Evolutionary conservation across 1,140 invertebrate genomes (phyloP).

Genomic region (Nymphalis io): DNA sequence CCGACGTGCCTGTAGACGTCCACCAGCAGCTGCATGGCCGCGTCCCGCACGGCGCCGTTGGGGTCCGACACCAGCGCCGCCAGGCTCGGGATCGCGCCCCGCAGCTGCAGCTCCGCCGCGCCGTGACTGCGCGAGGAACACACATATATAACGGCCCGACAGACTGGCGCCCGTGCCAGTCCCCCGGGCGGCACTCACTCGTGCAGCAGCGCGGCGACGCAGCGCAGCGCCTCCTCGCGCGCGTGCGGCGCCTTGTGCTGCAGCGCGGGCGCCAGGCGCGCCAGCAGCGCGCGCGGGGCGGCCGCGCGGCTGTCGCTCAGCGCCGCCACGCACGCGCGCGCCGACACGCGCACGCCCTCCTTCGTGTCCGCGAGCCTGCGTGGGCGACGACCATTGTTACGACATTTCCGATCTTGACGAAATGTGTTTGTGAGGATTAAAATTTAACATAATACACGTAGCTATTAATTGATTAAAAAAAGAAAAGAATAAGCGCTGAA

Average conservation of each 20-base stretch:
- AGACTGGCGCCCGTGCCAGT: too few relatives aligned
- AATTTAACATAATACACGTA: too few relatives aligned
- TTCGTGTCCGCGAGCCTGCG: slow-evolving; percentile 88
- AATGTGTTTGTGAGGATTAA: too few relatives aligned
- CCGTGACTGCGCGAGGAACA: slow-evolving; percentile 86
- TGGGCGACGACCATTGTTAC: not conserved
- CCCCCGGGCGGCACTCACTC: slow-evolving; percentile 62
- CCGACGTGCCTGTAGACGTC: slow-evolving; percentile 97
- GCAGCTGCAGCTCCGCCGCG: slow-evolving; percentile 89
- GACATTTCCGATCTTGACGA: too few relatives aligned
- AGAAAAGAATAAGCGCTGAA: too few relatives aligned
- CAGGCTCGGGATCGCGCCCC: slow-evolving; percentile 90
- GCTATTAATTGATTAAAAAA: too few relatives aligned
- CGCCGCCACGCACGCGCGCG: slow-evolving; percentile 89
- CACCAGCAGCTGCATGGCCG: slow-evolving; percentile 91
- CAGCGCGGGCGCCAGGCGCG: slow-evolving; percentile 88
- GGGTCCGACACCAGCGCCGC: slow-evolving; percentile 94
- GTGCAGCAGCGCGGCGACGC: slow-evolving; percentile 57
- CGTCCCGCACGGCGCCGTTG: slow-evolving; percentile 92
- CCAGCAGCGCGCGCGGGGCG: slow-evolving; percentile 89
- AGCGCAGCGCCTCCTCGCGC: slow-evolving; percentile 60
- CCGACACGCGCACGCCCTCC: slow-evolving; percentile 91
- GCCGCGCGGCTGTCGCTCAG: slow-evolving; percentile 90
- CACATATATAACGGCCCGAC: not conserved
- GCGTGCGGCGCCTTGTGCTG: slow-evolving; percentile 87